Evolutionary conservation across 2,797 vertebrate genomes (phyloP).

Genomic region (Carcharodon carcharias): DNA sequence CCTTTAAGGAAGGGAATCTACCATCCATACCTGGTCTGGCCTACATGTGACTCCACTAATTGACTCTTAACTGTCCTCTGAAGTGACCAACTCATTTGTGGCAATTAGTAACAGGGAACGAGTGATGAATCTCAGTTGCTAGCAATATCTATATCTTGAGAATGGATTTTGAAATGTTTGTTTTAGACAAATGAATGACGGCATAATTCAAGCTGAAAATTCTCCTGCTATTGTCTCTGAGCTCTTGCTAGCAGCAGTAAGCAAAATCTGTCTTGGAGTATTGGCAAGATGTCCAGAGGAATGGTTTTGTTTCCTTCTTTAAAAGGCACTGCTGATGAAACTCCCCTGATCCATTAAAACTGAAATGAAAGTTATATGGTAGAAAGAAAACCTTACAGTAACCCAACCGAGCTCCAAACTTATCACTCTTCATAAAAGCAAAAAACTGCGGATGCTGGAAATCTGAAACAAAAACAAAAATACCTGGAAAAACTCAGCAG

Average conservation of each 20-base stretch:
- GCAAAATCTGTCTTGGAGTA: background rate
- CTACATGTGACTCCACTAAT: background rate
- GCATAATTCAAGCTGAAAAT: too few relatives aligned
- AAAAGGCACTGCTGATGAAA: background rate
- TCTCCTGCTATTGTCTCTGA: background rate
- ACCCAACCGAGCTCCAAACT: background rate
- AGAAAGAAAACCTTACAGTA: background rate
- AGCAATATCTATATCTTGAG: too few relatives aligned
- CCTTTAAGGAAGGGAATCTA: background rate
- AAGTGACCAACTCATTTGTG: too few relatives aligned
- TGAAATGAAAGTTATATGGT: background rate
- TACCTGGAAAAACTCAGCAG: too few relatives aligned
- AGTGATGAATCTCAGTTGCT: too few relatives aligned
- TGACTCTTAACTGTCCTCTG: background rate
- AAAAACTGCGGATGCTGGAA: too few relatives aligned
- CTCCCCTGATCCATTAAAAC: too few relatives aligned
- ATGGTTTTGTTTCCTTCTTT: background rate
- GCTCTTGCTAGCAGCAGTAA: background rate
- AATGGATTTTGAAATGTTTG: background rate
- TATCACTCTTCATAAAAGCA: background rate
- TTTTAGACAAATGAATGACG: background rate
- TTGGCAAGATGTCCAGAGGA: background rate
- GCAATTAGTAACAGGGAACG: too few relatives aligned
- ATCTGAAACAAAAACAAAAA: too few relatives aligned
- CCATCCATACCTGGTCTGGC: background rate